A percentile compares a stretch with the other conserved stretches of the same genome.
These are phyloP conservation scores for Delichon dasypus DNA, from an alignment of 2,797 vertebrate genomes.

Conservation along the genomic window DNA sequence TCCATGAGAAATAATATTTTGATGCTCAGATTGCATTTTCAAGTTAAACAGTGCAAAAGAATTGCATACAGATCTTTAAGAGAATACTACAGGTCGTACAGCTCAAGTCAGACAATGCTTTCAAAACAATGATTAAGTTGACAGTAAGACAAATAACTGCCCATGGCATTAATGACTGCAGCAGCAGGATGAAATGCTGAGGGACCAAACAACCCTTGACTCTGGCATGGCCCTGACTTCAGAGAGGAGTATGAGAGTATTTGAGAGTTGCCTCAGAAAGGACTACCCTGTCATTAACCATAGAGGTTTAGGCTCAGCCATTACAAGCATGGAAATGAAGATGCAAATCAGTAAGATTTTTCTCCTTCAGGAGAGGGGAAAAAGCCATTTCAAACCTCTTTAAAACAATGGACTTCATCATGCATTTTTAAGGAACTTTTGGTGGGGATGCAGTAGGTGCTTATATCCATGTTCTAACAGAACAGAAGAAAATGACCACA, in stretches of 20 bases:
- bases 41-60: background rate
- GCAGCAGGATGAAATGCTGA: background rate
- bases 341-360: background rate
- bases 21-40: background rate
- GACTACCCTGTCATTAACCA: background rate
- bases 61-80: background rate
- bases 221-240: background rate
- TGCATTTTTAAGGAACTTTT: background rate
- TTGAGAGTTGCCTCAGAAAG: background rate
- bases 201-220: background rate
- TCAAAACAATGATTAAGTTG: background rate
- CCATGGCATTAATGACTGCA: background rate
- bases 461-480: background rate
- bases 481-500: background rate
- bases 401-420: background rate
- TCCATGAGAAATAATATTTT: background rate
- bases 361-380: background rate
- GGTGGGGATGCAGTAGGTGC: background rate
- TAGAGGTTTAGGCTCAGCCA: background rate
- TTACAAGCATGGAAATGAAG: background rate
- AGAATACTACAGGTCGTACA: background rate
- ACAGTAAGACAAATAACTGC: background rate
- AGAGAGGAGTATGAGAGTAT: background rate
- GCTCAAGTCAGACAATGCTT: background rate
- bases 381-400: rapidly evolving